A percentile compares a stretch with the other conserved stretches of the same genome.
Evolutionary conservation across 1,140 invertebrate species (phyloP).

Genomic region (Penaeus vannamei): DNA sequence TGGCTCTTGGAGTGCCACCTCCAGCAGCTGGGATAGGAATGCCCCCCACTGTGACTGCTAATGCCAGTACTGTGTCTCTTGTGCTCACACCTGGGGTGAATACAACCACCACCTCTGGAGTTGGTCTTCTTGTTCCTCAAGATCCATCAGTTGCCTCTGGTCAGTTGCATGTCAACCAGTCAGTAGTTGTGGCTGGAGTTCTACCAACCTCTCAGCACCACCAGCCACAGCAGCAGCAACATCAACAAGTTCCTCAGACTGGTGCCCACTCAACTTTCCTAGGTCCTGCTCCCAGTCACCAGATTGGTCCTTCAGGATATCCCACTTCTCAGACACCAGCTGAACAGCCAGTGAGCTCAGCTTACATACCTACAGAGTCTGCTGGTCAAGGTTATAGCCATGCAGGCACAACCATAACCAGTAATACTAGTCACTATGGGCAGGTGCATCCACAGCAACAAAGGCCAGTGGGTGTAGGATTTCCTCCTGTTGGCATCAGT

Average conservation of each 20-base stretch:
- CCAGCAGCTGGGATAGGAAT: constrained; percentile 38
- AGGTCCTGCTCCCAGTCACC: constrained; percentile 41
- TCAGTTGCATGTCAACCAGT: constrained; percentile 44
- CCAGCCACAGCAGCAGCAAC: constrained; percentile 43
- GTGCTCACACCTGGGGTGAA: constrained; percentile 54
- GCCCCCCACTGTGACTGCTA: constrained; percentile 40
- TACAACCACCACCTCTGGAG: constrained; percentile 57
- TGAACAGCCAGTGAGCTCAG: constrained; percentile 50
- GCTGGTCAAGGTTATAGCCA: constrained; percentile 42
- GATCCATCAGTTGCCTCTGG: constrained; percentile 42
- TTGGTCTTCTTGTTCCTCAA: constrained; percentile 51
- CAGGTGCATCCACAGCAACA: constrained; percentile 52
- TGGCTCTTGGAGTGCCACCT: constrained; percentile 51
- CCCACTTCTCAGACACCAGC: constrained; percentile 31
- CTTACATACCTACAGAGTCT: constrained; percentile 38
- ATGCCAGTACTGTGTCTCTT: constrained; percentile 44
- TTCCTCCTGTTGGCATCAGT: constrained; percentile 23
- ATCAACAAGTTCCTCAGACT: constrained; percentile 35
- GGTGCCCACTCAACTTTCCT: constrained; percentile 33
- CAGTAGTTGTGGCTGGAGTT: constrained; percentile 49
- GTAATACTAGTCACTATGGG: constrained; percentile 36
- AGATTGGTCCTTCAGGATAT: constrained; percentile 40
- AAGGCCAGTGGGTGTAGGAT: constrained; percentile 42
- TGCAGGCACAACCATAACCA: constrained; percentile 24
- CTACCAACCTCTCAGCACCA: constrained; percentile 39